A percentile compares a stretch with the other conserved stretches of the same genome.
phyloP scores from a whole-genome alignment of 2,113 vertebrate genomes.

The Dipodomys spectabilis region DNA sequence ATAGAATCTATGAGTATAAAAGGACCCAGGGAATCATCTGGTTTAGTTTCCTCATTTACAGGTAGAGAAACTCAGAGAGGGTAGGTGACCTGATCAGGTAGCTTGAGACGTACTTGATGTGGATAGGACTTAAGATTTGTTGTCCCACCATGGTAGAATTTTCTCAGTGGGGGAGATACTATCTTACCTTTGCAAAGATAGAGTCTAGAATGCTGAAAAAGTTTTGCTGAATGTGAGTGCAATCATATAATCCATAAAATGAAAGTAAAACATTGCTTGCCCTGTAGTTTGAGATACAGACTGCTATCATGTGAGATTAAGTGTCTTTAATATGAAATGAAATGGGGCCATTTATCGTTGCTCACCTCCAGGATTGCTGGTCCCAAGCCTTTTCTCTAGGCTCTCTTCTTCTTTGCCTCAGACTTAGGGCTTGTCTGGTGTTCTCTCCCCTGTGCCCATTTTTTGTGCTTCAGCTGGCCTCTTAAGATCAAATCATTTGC shows the following conservation, averaged over 20 bases:
- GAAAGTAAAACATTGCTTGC: background rate
- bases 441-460: background rate
- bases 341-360: background rate
- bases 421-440: background rate
- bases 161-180: slow-evolving; percentile 26
- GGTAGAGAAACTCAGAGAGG: background rate
- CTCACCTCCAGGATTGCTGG: background rate
- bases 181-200: slow-evolving; percentile 29
- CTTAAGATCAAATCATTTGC: background rate
- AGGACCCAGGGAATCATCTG: background rate
- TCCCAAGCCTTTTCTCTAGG: background rate
- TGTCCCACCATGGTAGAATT: slow-evolving; percentile 8
- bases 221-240: slow-evolving; percentile 7
- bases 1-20: background rate
- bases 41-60: background rate
- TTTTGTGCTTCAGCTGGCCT: background rate
- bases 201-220: background rate
- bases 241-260: slow-evolving; percentile 10
- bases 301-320: background rate
- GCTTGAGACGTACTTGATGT: background rate
- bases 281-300: background rate
- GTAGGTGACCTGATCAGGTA: slow-evolving; percentile 12
- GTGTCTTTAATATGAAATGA: slow-evolving; percentile 19
- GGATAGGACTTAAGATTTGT: slow-evolving; percentile 13
- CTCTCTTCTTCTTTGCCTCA: background rate